Conservation (phyloP, 1,140 invertebrate species). For the Ips nitidus region DNA sequence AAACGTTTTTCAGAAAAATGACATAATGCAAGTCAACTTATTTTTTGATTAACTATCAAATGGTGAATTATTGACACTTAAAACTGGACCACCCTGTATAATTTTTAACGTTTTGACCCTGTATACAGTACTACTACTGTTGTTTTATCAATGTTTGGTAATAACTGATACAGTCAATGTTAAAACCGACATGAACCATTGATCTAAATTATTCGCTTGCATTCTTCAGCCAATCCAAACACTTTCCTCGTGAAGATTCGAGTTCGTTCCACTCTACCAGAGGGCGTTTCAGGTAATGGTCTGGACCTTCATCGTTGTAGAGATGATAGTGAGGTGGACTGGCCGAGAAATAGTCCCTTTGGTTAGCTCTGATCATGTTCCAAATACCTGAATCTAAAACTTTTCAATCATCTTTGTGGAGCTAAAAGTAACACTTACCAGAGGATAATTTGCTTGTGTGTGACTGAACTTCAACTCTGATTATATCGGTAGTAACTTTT, state of each 20-base stretch:
- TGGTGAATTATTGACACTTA: no score
- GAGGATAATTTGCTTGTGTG: no score
- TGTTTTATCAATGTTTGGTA: no score
- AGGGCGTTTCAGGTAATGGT: conserved; percentile 42
- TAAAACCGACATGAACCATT: not conserved
- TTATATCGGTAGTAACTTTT: no score
- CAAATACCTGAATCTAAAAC: conserved; percentile 41
- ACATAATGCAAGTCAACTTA: no score
- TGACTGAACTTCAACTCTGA: no score
- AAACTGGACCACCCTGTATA: no score
- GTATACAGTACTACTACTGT: no score
- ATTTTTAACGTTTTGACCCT: no score
- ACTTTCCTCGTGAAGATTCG: conserved; percentile 44
- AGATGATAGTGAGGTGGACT: conserved; percentile 42
- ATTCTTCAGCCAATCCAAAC: conserved; percentile 41
- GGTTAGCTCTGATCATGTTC: conserved; percentile 42
- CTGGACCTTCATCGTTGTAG: conserved; percentile 31
- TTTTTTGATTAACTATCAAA: no score
- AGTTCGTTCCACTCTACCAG: conserved; percentile 38
- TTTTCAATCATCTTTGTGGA: not conserved
- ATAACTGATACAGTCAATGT: not conserved
- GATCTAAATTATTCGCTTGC: not conserved
- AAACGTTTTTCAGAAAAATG: no score
- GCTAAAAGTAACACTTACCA: no score
- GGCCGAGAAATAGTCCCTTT: conserved; percentile 36